A percentile compares a stretch with the other conserved stretches of the same genome.
Conservation (phyloP, 2,113 vertebrate species). For the Xenotilapia caudafasciata region DNA sequence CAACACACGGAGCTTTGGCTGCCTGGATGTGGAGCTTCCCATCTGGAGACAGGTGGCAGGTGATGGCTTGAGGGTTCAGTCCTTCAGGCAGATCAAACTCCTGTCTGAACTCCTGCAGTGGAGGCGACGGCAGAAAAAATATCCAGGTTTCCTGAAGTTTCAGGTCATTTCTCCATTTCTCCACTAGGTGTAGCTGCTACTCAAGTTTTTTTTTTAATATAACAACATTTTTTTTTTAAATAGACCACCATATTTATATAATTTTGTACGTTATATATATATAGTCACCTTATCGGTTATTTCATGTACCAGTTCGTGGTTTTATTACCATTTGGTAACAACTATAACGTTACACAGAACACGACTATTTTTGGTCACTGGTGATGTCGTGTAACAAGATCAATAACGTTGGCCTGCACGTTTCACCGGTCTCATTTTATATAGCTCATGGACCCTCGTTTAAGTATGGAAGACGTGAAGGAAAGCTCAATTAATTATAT, state of each 20-base stretch:
- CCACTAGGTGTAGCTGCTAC: neutral
- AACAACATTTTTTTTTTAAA: neutral
- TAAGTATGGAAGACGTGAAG: neutral
- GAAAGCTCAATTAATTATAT: neutral
- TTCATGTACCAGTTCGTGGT: neutral
- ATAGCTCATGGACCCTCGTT: neutral
- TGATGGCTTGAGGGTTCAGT: conserved; percentile 29
- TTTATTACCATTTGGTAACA: neutral
- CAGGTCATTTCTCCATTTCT: neutral
- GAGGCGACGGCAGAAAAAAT: neutral
- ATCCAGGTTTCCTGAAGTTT: neutral
- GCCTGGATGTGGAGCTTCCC: conserved; percentile 30
- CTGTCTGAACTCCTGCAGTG: conserved; percentile 60
- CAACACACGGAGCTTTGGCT: neutral
- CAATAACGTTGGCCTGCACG: neutral
- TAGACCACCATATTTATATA: neutral
- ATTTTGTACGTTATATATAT: no score
- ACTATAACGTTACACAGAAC: neutral
- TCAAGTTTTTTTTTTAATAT: neutral
- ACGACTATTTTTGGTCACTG: neutral
- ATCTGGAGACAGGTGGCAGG: conserved; percentile 23
- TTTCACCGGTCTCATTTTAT: neutral
- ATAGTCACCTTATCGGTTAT: neutral
- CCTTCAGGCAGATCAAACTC: conserved; percentile 66
- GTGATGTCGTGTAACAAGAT: neutral